Evolutionary conservation across 2,888 invertebrate genomes (phyloP).

Genomic region (Theodoxus fluviatilis): DNA sequence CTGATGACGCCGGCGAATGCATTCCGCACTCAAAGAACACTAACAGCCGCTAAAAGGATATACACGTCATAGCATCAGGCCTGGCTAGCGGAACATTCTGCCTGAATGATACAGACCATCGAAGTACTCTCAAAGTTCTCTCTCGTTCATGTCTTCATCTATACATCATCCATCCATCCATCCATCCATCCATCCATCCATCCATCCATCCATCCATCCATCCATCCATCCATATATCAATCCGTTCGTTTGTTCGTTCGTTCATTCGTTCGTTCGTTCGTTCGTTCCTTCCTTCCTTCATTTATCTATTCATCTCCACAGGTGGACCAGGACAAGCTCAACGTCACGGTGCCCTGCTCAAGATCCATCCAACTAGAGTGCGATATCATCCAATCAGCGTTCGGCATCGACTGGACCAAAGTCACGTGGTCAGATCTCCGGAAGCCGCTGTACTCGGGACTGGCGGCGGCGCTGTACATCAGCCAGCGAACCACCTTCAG

Average conservation of each 20-base stretch:
- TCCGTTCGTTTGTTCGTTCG: background rate
- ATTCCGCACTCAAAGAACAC: too few relatives aligned
- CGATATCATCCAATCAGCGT: constrained; percentile 15
- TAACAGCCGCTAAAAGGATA: too few relatives aligned
- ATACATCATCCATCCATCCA: too few relatives aligned
- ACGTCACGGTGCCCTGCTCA: constrained; percentile 21
- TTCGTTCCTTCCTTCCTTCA: background rate
- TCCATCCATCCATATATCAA: background rate
- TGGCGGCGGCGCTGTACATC: constrained; percentile 29
- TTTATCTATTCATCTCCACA: background rate
- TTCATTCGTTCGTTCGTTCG: background rate
- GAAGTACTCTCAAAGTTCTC: too few relatives aligned
- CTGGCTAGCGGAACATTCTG: too few relatives aligned
- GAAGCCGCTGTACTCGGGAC: constrained; percentile 33
- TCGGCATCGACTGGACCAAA: constrained; percentile 28
- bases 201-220: background rate
- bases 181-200: background rate
- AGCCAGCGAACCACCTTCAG: background rate
- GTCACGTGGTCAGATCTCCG: constrained; percentile 30
- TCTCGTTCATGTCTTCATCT: too few relatives aligned
- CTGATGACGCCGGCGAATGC: too few relatives aligned
- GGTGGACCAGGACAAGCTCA: constrained; percentile 25
- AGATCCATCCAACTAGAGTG: constrained; percentile 10
- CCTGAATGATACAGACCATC: too few relatives aligned
- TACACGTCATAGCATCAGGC: too few relatives aligned